Base-by-base conservation (phyloP, 2,888 invertebrate genomes). In the Dolichomitus sp. region DNA sequence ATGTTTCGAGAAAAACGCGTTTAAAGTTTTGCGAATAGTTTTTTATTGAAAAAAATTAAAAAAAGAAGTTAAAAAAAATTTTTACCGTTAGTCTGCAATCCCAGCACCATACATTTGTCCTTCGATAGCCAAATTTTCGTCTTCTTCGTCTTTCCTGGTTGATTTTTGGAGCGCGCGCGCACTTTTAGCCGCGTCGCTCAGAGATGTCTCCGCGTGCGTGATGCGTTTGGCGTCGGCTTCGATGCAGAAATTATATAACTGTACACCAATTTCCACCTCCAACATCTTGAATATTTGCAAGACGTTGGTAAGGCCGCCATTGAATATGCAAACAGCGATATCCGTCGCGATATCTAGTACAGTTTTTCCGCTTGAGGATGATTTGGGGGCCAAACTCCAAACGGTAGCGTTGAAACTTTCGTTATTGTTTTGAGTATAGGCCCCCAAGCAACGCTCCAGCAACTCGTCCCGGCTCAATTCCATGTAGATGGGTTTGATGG, bases 401-500 rank as follows among this genome's bases (percentile, higher is more conserved):
- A n/a, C n/a, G n/a, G n/a, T n/a, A n/a, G n/a, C n/a, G n/a, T n/a
- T n/a, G n/a, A n/a, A n/a, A n/a, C 74, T 81, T 76, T 81, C 75
- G 76, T 86, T 84, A 50, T 66, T 61, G 77, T 86, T 76, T 65
- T 81, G 85, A 12, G 85, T 85, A 63, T 52, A 85, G 5, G 74
- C 78, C n/a, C 75, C 76, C 11, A 76, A 52, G 42, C 83, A 86
- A 23, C 81, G 66, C n/a, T 78, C 23, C 42, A 85, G 59, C 37
- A 85, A 74, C 45, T 84, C 83, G 30, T 86, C 81, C n/a, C 42
- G 48, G 54, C 33, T 79, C 52, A 86, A 73, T 12, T 83, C 68
- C 52, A 68, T 78, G 65, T 85, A 87, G 14, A 87, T 79, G 0
- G 86, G 85, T 52, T 63, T 76, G 7, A 88, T 86, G 27, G 87